Evolutionary conservation across 92 coral and sea anemone species (phyloP).

Genomic region (Bergia puertoricense): DNA sequence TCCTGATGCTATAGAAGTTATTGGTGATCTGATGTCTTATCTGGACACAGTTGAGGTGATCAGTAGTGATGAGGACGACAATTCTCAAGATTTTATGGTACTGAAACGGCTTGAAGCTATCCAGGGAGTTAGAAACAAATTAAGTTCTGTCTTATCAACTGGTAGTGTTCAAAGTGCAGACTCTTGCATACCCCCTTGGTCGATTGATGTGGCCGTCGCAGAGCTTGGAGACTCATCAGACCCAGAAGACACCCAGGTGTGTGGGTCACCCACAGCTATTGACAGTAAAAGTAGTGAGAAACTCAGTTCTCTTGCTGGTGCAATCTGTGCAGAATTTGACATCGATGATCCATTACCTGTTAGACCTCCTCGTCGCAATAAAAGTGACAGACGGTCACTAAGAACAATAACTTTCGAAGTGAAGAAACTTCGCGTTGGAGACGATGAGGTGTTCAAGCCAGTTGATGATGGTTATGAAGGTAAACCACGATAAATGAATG

Average conservation of each 20-base stretch:
- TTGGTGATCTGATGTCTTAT: slow-evolving; percentile 81
- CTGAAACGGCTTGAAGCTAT: slow-evolving; percentile 6
- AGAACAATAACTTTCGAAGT: slow-evolving; percentile 67
- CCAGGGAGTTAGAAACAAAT: not conserved
- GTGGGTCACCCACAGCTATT: slow-evolving; percentile 46
- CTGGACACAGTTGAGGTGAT: slow-evolving; percentile 74
- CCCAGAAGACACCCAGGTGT: slow-evolving; percentile 54
- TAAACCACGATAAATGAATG: not conserved
- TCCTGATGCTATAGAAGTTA: slow-evolving; percentile 70
- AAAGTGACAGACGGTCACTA: slow-evolving; percentile 72
- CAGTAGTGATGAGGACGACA: slow-evolving; percentile 75
- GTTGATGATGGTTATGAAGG: slow-evolving; percentile 85
- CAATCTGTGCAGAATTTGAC: slow-evolving; percentile 21
- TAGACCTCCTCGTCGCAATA: slow-evolving; percentile 83
- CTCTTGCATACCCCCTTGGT: slow-evolving; percentile 81
- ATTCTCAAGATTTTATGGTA: slow-evolving; percentile 35
- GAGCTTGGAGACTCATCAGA: slow-evolving; percentile 88
- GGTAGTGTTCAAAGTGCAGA: slow-evolving; percentile 75
- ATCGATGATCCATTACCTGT: slow-evolving; percentile 57
- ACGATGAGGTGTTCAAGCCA: slow-evolving; percentile 81
- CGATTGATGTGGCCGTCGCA: slow-evolving; percentile 76
- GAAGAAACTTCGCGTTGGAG: slow-evolving; percentile 49
- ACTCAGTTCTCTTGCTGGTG: slow-evolving; percentile 28
- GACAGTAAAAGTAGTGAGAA: slow-evolving; percentile 41
- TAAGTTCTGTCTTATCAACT: slow-evolving; percentile 40